These are phyloP conservation scores for Pandemis cinnamomeana DNA, from an alignment of 2,888 invertebrate species.

Conservation along the genomic window DNA sequence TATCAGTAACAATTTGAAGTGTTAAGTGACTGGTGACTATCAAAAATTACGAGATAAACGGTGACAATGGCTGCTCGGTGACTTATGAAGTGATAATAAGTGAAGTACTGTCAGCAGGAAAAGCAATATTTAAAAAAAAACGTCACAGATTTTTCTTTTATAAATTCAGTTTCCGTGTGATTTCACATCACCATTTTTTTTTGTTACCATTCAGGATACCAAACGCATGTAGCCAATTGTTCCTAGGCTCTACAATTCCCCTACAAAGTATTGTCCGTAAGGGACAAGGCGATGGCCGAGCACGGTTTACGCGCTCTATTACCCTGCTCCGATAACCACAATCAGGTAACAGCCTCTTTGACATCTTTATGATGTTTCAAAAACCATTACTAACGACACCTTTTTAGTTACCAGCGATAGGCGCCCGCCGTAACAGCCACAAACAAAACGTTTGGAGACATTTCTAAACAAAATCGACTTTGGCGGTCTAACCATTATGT, in stretches of 20 bases:
- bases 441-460: slow-evolving; percentile 72
- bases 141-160: no score
- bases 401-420: slow-evolving; percentile 83
- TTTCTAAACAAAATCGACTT: slow-evolving; percentile 53
- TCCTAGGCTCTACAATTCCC: background rate
- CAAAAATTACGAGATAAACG: slow-evolving; percentile 82
- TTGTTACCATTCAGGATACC: background rate
- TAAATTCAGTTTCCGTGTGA: background rate
- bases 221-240: background rate
- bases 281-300: slow-evolving; percentile 25
- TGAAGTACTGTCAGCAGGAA: slow-evolving; percentile 60
- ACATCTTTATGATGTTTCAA: slow-evolving; percentile 84
- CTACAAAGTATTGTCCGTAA: slow-evolving; percentile 23
- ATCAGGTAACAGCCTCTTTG: slow-evolving; percentile 79
- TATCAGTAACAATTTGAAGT: slow-evolving; percentile 79
- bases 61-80: slow-evolving; percentile 74
- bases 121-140: slow-evolving; percentile 38
- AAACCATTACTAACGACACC: slow-evolving; percentile 85
- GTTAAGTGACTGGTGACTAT: slow-evolving; percentile 82
- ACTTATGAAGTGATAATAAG: slow-evolving; percentile 82
- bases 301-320: slow-evolving; percentile 66
- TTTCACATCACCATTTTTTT: background rate
- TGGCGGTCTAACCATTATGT: slow-evolving; percentile 46
- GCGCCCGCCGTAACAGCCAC: slow-evolving; percentile 61
- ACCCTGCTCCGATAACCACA: slow-evolving; percentile 72